Conservation (phyloP, 2,888 invertebrate species). For the Mythimna ferrago region DNA sequence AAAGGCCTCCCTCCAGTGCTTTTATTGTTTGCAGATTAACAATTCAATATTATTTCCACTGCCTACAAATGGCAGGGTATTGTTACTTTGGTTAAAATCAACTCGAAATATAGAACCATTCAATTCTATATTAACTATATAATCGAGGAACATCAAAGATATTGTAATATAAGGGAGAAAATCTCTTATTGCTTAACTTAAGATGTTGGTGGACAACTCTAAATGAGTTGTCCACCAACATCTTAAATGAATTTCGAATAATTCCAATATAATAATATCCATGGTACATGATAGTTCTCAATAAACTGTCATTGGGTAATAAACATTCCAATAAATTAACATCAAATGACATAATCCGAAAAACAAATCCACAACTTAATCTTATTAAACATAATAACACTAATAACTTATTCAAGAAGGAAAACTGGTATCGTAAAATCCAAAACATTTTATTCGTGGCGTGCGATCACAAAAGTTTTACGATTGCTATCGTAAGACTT, state of each 20-base stretch:
- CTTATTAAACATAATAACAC: conserved; percentile 39
- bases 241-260: neutral
- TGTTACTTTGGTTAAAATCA: neutral
- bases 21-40: too few relatives aligned
- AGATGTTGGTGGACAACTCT: conserved; percentile 11
- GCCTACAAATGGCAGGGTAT: too few relatives aligned
- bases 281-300: neutral
- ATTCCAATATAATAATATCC: neutral
- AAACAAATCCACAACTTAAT: conserved; percentile 29
- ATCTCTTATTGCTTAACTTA: neutral
- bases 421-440: conserved; percentile 59
- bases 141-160: neutral
- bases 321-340: conserved; percentile 7
- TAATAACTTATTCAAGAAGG: conserved; percentile 42
- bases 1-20: too few relatives aligned
- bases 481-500: conserved; percentile 79
- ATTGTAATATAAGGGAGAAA: neutral
- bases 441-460: conserved; percentile 69
- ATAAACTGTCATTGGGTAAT: conserved; percentile 6
- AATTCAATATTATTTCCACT: too few relatives aligned
- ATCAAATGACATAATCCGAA: conserved; percentile 30
- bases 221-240: too few relatives aligned
- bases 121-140: too few relatives aligned
- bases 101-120: neutral
- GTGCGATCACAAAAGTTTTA: conserved; percentile 75